Conservation (phyloP, 2,888 invertebrate genomes). For the Liopterus haemorrhoidalis region DNA sequence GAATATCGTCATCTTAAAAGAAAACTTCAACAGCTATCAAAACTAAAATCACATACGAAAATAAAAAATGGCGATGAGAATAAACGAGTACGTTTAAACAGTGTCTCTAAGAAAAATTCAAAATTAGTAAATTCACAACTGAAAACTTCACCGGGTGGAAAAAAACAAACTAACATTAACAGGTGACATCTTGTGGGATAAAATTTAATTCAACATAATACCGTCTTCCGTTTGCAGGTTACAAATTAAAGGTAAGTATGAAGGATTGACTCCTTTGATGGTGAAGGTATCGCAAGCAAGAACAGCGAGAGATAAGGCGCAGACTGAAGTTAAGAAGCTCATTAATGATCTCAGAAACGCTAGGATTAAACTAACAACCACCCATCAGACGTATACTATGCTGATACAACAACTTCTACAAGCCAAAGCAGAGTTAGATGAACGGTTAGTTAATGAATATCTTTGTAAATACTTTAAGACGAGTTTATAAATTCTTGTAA, state of each 20-base stretch:
- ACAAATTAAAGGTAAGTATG: constrained; percentile 46
- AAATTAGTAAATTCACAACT: constrained; percentile 10
- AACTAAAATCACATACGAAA: constrained; percentile 14
- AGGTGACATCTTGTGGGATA: constrained; percentile 14
- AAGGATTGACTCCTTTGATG: constrained; percentile 41
- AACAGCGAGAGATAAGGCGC: constrained; percentile 39
- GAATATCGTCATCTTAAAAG: constrained; percentile 42
- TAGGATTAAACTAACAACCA: constrained; percentile 35
- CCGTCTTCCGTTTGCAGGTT: constrained; percentile 36
- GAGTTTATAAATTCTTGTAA: too few relatives aligned
- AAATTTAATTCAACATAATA: constrained; percentile 9
- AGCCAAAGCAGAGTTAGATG: constrained; percentile 40
- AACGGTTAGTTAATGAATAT: constrained; percentile 41
- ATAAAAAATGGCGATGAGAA: constrained; percentile 16
- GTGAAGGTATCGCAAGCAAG: constrained; percentile 40
- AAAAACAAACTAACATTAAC: constrained; percentile 14
- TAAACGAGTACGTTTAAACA: constrained; percentile 20
- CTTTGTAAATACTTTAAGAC: too few relatives aligned
- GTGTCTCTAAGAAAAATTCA: constrained; percentile 16
- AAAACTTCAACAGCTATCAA: constrained; percentile 33
- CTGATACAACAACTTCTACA: constrained; percentile 38
- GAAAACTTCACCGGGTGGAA: constrained; percentile 18
- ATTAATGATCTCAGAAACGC: constrained; percentile 38
- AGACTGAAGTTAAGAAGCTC: constrained; percentile 39
- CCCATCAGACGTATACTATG: constrained; percentile 37